Percentiles rank a stretch among this genome's conserved stretches.
These are phyloP conservation scores for Aromia moschata DNA, from an alignment of 2,888 invertebrate genomes.

Conservation along the genomic window DNA sequence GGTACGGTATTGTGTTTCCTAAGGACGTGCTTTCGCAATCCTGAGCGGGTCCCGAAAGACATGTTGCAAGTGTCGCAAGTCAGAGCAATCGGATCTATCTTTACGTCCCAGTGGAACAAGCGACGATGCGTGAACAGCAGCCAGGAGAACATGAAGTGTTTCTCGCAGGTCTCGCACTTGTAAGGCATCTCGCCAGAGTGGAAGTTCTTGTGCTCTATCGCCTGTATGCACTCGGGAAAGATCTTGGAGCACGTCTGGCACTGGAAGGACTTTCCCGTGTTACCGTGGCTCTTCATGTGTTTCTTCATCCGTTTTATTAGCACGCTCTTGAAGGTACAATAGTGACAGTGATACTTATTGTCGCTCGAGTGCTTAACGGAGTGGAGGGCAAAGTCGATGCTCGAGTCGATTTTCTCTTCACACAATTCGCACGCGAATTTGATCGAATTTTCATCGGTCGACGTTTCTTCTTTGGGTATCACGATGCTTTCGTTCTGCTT, in stretches of 20 bases:
- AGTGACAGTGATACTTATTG: conserved; percentile 54
- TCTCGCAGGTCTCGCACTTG: conserved; percentile 64
- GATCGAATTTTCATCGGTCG: conserved; percentile 52
- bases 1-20: conserved; percentile 44
- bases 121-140: conserved; percentile 63
- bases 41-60: conserved; percentile 44
- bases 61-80: conserved; percentile 41
- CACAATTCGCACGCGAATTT: conserved; percentile 64
- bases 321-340: conserved; percentile 52
- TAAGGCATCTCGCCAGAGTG: conserved; percentile 57
- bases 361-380: conserved; percentile 52
- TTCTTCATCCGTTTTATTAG: conserved; percentile 43
- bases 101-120: conserved; percentile 29
- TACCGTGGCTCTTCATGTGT: conserved; percentile 44
- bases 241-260: conserved; percentile 38
- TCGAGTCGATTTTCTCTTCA: conserved; percentile 64
- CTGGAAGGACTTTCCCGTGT: conserved; percentile 28
- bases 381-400: conserved; percentile 55
- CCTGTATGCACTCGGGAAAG: conserved; percentile 44
- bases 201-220: conserved; percentile 52
- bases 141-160: conserved; percentile 51
- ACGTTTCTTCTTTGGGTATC: conserved; percentile 10
- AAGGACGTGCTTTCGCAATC: conserved; percentile 45
- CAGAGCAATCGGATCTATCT: conserved; percentile 18
- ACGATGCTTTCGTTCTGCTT: conserved; percentile 3